Percentiles rank a stretch among this genome's conserved stretches.
Conservation (phyloP, 2,113 vertebrate species). For the Sylvilagus bachmani region DNA sequence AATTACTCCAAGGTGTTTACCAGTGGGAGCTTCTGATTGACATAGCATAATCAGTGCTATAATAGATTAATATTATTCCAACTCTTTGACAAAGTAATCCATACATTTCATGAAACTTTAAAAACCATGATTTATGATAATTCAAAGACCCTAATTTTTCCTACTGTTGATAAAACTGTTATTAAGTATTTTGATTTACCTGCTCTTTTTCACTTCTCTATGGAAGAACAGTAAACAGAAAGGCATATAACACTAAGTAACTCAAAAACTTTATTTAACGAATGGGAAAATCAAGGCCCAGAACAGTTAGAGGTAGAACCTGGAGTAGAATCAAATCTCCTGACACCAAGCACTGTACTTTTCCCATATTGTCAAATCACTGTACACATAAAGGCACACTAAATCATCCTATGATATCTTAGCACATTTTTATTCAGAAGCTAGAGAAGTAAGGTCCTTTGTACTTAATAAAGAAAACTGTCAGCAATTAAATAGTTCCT, state of each 20-base stretch:
- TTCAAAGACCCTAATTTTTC: background rate
- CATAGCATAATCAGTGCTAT: background rate
- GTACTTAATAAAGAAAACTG: background rate
- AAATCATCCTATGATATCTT: background rate
- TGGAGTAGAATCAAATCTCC: background rate
- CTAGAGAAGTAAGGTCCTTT: background rate
- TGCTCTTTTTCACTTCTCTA: conserved; percentile 39
- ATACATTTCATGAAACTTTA: background rate
- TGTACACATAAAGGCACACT: background rate
- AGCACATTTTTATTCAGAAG: conserved; percentile 26
- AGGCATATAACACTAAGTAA: background rate
- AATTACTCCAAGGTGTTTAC: conserved; percentile 13
- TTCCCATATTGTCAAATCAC: background rate
- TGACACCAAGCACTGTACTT: background rate
- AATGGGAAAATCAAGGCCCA: background rate
- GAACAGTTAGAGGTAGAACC: background rate
- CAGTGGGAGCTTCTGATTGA: background rate
- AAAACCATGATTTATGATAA: background rate
- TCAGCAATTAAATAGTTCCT: background rate
- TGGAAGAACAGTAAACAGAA: background rate
- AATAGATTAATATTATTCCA: conserved; percentile 19
- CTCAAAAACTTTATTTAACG: conserved; percentile 40
- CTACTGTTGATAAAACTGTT: background rate
- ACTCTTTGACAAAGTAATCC: conserved; percentile 29
- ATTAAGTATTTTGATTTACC: conserved; percentile 6